phyloP scores from a whole-genome alignment of 2,797 vertebrate species.

The Squalus acanthias region DNA sequence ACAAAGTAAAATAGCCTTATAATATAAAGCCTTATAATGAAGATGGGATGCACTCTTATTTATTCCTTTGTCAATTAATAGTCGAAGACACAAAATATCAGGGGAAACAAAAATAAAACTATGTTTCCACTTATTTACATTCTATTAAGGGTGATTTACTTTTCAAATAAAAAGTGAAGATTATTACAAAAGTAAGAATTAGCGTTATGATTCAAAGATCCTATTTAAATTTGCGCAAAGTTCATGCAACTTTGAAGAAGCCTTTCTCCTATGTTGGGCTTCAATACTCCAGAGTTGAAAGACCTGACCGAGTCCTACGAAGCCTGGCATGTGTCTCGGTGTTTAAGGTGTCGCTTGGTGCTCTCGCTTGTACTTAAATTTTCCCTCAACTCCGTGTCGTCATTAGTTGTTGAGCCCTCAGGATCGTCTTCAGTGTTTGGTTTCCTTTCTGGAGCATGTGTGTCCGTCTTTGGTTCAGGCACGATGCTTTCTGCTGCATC shows the following conservation, averaged over 20 bases:
- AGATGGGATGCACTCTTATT: neutral
- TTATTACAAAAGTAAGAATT: neutral
- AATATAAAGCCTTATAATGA: neutral
- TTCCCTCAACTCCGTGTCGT: neutral
- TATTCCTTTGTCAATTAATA: neutral
- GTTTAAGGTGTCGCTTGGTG: neutral
- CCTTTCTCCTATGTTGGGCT: neutral
- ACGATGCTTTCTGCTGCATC: neutral
- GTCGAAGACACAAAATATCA: neutral
- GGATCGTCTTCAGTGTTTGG: neutral
- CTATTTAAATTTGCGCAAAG: neutral
- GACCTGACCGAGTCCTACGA: neutral
- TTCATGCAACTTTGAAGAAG: neutral
- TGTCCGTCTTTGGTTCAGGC: neutral
- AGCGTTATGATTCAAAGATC: neutral
- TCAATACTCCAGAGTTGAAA: neutral
- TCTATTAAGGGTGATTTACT: neutral
- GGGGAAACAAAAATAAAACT: neutral
- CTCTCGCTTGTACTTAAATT: neutral
- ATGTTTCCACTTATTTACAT: constrained; percentile 2
- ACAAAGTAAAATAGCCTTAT: neutral
- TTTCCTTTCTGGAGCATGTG: neutral
- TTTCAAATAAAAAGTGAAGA: neutral
- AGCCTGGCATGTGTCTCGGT: neutral
- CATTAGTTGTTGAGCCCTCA: neutral